Conservation (phyloP, 1,140 invertebrate species). For the Chrysomallon squamiferum region DNA sequence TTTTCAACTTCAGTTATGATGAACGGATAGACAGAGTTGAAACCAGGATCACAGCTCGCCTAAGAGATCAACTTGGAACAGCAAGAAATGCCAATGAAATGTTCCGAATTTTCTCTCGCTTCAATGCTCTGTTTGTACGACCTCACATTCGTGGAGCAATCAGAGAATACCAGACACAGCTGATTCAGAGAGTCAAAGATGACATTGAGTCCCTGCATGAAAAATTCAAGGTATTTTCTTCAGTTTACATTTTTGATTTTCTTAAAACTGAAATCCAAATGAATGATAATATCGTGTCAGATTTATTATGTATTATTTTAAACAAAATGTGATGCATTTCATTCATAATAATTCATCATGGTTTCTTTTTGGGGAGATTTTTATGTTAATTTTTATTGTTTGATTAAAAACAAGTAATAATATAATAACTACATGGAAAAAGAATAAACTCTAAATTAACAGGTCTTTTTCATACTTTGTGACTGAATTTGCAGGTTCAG, state of each 20-base stretch:
- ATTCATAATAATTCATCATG: no score
- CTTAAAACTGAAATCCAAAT: no score
- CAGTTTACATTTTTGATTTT: no score
- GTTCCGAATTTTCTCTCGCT: conserved; percentile 98
- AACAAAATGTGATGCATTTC: no score
- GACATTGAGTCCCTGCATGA: conserved; percentile 98
- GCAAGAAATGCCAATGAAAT: conserved; percentile 99
- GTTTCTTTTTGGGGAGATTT: no score
- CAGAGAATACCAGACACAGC: conserved; percentile 97
- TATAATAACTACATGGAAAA: no score
- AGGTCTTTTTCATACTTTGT: no score
- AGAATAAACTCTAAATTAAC: no score
- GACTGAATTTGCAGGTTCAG: conserved; percentile 79
- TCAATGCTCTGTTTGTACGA: conserved; percentile 97
- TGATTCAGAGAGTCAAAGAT: conserved; percentile 98
- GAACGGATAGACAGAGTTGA: conserved; percentile 97
- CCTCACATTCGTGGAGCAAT: conserved; percentile 99
- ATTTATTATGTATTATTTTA: neutral
- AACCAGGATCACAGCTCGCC: conserved; percentile 93
- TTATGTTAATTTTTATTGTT: no score
- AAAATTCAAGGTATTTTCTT: conserved; percentile 96
- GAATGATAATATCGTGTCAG: no score
- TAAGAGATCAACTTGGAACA: conserved; percentile 95
- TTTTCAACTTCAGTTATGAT: conserved; percentile 75
- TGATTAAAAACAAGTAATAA: no score